These are phyloP conservation scores for Exocentrus adspersus DNA, from an alignment of 2,888 invertebrate genomes.

Conservation along the genomic window DNA sequence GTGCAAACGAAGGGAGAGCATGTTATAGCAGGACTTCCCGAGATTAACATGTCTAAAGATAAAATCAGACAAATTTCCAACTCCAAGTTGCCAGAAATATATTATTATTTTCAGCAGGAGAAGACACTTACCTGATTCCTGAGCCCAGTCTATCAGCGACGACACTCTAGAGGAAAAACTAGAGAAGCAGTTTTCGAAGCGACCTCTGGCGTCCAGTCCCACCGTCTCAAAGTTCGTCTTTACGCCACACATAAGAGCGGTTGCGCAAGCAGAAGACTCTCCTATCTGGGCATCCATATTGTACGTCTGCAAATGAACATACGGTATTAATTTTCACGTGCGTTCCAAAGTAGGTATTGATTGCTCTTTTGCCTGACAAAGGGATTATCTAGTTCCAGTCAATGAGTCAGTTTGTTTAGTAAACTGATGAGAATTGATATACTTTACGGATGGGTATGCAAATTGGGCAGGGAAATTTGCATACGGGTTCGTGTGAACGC, in stretches of 20 bases:
- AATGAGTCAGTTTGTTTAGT: slow-evolving; percentile 15
- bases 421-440: slow-evolving; percentile 22
- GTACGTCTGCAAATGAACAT: slow-evolving; percentile 67
- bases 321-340: neutral
- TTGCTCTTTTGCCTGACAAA: neutral
- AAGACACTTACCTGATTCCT: slow-evolving; percentile 69
- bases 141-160: slow-evolving; percentile 71
- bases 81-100: too few relatives aligned
- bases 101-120: slow-evolving; percentile 11
- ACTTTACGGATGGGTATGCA: neutral
- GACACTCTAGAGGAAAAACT: slow-evolving; percentile 68
- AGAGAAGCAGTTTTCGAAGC: slow-evolving; percentile 69
- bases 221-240: slow-evolving; percentile 74
- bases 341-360: neutral
- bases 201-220: slow-evolving; percentile 69
- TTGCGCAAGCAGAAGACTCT: slow-evolving; percentile 76
- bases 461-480: slow-evolving; percentile 14
- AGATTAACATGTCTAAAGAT: too few relatives aligned
- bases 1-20: neutral
- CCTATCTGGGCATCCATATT: slow-evolving; percentile 74
- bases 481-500: neutral
- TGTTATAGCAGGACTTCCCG: too few relatives aligned
- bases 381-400: slow-evolving; percentile 15
- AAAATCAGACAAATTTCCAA: too few relatives aligned
- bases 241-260: slow-evolving; percentile 74